Base-by-base conservation (phyloP, 2,797 vertebrate species). In the Xenops minutus region DNA sequence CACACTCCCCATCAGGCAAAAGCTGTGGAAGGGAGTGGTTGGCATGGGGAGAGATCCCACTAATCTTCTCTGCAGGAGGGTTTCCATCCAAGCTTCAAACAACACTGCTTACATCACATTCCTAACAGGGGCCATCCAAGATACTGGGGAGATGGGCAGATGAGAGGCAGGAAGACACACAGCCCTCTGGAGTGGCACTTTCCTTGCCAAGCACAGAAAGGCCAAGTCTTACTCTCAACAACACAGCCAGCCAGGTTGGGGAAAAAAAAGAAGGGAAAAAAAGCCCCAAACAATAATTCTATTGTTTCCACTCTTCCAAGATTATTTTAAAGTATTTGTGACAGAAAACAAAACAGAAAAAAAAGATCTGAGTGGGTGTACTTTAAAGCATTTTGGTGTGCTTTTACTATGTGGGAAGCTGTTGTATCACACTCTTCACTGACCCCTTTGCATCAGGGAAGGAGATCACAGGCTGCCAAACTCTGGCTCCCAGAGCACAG, bases 291-390 rank as follows among this genome's bases (percentile, higher is more conserved):
- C 78, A 94, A 85, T 39, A 66, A 56, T 23, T 66, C 77, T 30
- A 74, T 88, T 96, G 89, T 93, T 92, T 54, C 58, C 68, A 16
- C 11, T 32, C 14, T 76, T 68, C 72, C 64, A 72, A 61, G 62
- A 88, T 36, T 23, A 58, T 93, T 78, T 88, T 62, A 3, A 89
- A 93, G 46, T 34, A 22, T 74, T 74, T 82, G 14, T 51, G 49
- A 61, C 34, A 91, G 32, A 93, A 56, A 7, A 41, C 49, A 64
- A 32, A 34, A 49, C 26, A 8, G 36, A 18, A 29, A n/a, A 13
- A 27, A 12, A 64, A 79, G 17, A 15, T 9, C 15, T 15, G 37
- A 85, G 41, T 4, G 5, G 62, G 51, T 59, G 68, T 27, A 24
- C 21, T 30, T 30, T 29, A 63, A 69, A 78, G 81, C 18, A 34